phyloP scores from a whole-genome alignment of 2,888 invertebrate genomes.

The Pollenia angustigena region DNA sequence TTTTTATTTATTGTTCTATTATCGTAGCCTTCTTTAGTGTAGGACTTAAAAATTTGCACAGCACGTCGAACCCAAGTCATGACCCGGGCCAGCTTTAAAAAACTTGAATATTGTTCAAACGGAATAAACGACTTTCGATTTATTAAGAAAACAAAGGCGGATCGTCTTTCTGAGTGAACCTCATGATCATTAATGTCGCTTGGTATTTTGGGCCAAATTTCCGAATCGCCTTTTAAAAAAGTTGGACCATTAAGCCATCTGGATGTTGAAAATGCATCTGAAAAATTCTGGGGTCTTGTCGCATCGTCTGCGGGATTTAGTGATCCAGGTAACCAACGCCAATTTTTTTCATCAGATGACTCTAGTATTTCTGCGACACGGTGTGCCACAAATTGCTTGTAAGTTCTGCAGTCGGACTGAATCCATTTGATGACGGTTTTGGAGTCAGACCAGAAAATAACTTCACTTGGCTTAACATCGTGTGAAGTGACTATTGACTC shows the following conservation, averaged over 20 bases:
- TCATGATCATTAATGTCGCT: background rate
- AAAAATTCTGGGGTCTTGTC: background rate
- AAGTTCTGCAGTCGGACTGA: conserved; percentile 23
- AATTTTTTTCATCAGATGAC: background rate
- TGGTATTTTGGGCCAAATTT: background rate
- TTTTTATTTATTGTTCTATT: background rate
- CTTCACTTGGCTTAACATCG: conserved; percentile 12
- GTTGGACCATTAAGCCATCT: background rate
- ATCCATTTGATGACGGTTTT: conserved; percentile 32
- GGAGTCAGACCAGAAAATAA: conserved; percentile 27
- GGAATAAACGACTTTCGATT: background rate
- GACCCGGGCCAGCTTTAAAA: background rate
- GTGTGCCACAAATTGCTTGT: conserved; percentile 36
- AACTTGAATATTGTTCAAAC: background rate
- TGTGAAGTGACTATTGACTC: conserved; percentile 22
- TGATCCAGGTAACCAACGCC: conserved; percentile 25
- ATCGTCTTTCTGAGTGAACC: background rate
- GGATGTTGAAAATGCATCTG: background rate
- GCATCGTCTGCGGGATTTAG: conserved; percentile 13
- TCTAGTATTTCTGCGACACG: conserved; percentile 30
- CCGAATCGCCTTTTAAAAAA: background rate
- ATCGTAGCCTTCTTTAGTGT: background rate
- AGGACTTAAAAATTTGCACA: conserved; percentile 1
- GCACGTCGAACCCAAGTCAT: background rate
- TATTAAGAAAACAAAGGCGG: background rate